Conservation (phyloP, 2,113 vertebrate species). For the Pangasianodon hypophthalmus region DNA sequence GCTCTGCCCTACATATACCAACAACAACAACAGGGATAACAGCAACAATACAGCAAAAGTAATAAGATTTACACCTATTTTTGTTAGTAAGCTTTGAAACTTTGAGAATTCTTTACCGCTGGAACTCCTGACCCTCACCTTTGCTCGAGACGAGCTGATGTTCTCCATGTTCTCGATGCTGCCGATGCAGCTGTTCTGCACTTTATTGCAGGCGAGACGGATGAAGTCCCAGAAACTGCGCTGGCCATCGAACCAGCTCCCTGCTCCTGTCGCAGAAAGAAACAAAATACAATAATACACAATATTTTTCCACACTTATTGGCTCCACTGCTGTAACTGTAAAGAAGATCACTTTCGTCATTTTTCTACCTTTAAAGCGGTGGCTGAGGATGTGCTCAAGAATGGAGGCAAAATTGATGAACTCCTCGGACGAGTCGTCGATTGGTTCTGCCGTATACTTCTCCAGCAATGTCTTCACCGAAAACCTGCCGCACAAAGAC, state of each 20-base stretch:
- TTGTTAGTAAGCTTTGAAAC: background rate
- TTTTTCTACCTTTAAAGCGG: slow-evolving; percentile 84
- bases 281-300: background rate
- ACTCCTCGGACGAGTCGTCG: slow-evolving; percentile 94
- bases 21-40: background rate
- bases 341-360: background rate
- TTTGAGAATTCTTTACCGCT: background rate
- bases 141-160: slow-evolving; percentile 89
- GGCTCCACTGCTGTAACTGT: background rate
- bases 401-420: slow-evolving; percentile 93
- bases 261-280: slow-evolving; percentile 75
- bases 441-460: slow-evolving; percentile 94
- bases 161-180: slow-evolving; percentile 99
- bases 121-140: slow-evolving; percentile 71
- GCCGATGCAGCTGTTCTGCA: slow-evolving; percentile 92
- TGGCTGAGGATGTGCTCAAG: slow-evolving; percentile 97
- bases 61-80: background rate
- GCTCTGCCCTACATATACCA: slow-evolving; percentile 78
- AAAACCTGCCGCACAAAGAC: slow-evolving; percentile 77
- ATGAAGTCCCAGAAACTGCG: slow-evolving; percentile 96
- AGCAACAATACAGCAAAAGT: background rate
- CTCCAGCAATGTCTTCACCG: slow-evolving; percentile 91
- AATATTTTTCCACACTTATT: background rate
- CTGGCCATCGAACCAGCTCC: slow-evolving; percentile 95
- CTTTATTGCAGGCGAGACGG: slow-evolving; percentile 90